A percentile compares a stretch with the other conserved stretches of the same genome.
Conservation (phyloP, 53 echinoderm and acorn worm genomes). For the Echinometra lucunter region DNA sequence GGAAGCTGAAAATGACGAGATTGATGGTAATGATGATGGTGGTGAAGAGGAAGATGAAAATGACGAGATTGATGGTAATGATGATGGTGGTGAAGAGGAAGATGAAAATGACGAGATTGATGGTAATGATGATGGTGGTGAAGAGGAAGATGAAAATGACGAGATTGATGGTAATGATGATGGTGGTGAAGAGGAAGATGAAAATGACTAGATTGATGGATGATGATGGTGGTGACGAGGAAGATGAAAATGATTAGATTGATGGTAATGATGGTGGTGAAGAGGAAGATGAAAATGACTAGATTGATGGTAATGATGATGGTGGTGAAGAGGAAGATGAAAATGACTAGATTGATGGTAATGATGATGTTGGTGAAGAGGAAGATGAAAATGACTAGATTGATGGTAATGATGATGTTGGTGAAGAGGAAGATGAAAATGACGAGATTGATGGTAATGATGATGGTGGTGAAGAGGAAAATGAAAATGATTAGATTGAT, state of each 20-base stretch:
- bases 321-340: background rate
- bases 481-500: background rate
- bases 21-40: no score
- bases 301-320: background rate
- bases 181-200: background rate
- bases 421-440: background rate
- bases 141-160: background rate
- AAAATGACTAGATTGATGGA: background rate
- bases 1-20: no score
- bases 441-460: conserved; percentile 1
- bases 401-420: background rate
- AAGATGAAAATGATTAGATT: background rate
- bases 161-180: background rate
- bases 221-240: background rate
- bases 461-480: background rate
- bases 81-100: background rate
- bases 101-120: background rate
- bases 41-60: background rate
- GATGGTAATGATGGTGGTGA: background rate
- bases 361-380: background rate
- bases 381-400: background rate
- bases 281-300: background rate
- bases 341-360: background rate
- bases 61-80: background rate
- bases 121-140: conserved; percentile 38